These are phyloP conservation scores for Oncorhynchus kisutch DNA, from an alignment of 2,113 vertebrate genomes.

Conservation along the genomic window DNA sequence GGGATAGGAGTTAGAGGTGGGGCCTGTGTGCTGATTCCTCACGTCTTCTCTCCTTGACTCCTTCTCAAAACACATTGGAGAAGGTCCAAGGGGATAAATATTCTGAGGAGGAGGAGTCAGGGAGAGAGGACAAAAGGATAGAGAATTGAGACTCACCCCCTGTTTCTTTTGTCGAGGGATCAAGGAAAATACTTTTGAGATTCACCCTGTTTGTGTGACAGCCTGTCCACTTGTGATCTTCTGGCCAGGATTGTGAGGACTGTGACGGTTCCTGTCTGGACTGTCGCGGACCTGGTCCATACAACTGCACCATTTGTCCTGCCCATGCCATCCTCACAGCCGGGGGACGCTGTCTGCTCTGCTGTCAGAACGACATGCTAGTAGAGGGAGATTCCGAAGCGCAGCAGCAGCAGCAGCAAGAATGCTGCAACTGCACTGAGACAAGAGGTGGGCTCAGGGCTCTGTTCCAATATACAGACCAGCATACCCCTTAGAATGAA, in stretches of 20 bases:
- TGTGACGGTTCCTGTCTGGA: slow-evolving; percentile 84
- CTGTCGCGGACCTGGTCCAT: slow-evolving; percentile 81
- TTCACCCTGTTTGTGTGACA: not conserved
- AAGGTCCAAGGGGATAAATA: too few species aligned
- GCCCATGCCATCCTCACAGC: slow-evolving; percentile 74
- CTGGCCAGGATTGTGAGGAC: slow-evolving; percentile 69
- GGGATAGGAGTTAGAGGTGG: too few species aligned
- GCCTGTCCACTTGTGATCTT: not conserved
- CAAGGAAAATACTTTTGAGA: too few species aligned
- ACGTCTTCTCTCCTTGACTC: too few species aligned
- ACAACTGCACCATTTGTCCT: slow-evolving; percentile 85
- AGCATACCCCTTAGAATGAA: too few species aligned
- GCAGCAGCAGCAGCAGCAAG: slow-evolving; percentile 34
- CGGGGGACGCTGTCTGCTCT: slow-evolving; percentile 82
- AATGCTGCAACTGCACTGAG: slow-evolving; percentile 88
- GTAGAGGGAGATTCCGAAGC: not conserved
- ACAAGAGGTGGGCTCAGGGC: slow-evolving; percentile 71
- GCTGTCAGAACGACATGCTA: slow-evolving; percentile 67
- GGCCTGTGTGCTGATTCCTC: not conserved
- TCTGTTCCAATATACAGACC: too few species aligned
- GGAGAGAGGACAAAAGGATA: too few species aligned
- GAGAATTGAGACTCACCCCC: not conserved
- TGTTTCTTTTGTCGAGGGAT: not conserved
- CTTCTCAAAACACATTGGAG: too few species aligned
- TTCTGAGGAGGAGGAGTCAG: too few species aligned